Conservation (phyloP, 1,140 invertebrate species). For the Nasonia longicornis region DNA sequence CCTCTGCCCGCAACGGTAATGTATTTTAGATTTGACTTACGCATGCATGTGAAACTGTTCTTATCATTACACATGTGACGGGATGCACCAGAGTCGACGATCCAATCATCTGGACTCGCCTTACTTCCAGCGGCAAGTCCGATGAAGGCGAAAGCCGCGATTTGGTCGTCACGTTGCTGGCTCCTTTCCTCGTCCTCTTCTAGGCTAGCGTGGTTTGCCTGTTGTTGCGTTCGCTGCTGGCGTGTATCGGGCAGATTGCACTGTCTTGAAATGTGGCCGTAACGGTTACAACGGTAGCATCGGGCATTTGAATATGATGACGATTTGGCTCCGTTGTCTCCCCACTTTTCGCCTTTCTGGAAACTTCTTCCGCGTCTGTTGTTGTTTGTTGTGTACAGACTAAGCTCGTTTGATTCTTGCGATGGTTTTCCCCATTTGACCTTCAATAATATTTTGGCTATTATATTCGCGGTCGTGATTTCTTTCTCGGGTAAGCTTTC, state of each 20-base stretch:
- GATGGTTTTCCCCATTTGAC: no score
- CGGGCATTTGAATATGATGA: not conserved
- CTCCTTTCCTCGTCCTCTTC: no score
- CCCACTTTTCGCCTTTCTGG: not conserved
- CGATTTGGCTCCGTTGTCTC: not conserved
- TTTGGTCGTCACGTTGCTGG: no score
- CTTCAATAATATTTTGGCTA: no score
- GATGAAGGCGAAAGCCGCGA: not conserved
- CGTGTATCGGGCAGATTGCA: not conserved
- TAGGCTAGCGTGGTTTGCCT: not conserved
- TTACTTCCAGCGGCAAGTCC: not conserved
- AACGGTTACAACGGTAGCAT: conserved; percentile 13
- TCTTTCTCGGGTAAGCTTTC: no score
- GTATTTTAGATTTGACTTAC: not conserved
- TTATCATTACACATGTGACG: not conserved
- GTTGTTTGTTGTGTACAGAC: no score
- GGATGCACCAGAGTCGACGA: not conserved
- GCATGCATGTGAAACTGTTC: not conserved
- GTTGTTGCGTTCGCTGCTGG: not conserved
- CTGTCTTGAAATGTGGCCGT: not conserved
- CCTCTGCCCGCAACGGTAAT: not conserved
- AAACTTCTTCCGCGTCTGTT: no score
- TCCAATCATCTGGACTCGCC: not conserved
- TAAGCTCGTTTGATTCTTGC: no score
- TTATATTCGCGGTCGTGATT: no score